Evolutionary conservation across 2,888 invertebrate genomes (phyloP), one percentile per base, ranked within the genome.

Genomic region (Hypena proboscidalis): DNA sequence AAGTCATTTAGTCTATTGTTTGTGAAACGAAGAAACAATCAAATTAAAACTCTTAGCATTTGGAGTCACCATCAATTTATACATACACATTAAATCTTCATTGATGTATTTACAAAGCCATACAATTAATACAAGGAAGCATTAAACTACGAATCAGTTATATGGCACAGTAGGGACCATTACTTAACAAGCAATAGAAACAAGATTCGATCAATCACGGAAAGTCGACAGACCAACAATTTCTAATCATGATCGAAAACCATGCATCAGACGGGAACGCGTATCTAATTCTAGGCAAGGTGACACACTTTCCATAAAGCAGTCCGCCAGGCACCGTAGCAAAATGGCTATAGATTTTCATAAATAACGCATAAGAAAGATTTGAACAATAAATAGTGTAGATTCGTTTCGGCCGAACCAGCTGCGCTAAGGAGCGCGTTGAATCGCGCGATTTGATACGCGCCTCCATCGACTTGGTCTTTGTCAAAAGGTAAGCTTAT

Each of bases 371-470:
- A 77, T 73, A 83, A 84, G 87, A 83, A 83, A 83, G 86, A 83
- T 83, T 71, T 70, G 81, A 81, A 89, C 85, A 88, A 87, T 86
- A 84, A 89, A 87, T 86, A 83, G 78, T 83, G 82, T 76, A 76
- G 33, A 90, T 90, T 90, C 82, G 90, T 67, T 79, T 71, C 87
- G 83, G 83, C 72, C 75, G 68, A 81, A 83, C 85, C 90, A 90
- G 90, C 87, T 90, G 90, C 78, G 79, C 67, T 85, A 86, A 90
- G 90, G 84, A 87, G 85, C 84, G 76, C 68, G 70, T 68, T 80
- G 82, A 86, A 87, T 87, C 78, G 79, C 58, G 55, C 87, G 81
- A 90, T 90, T 90, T 82, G 90, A 84, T 86, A 89, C 89, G 90
- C 88, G 85, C 88, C 83, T 88, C 87, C 86, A 87, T 90, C 88